Base-by-base conservation (phyloP, 1,140 invertebrate genomes). In the Cryptotermes secundus region DNA sequence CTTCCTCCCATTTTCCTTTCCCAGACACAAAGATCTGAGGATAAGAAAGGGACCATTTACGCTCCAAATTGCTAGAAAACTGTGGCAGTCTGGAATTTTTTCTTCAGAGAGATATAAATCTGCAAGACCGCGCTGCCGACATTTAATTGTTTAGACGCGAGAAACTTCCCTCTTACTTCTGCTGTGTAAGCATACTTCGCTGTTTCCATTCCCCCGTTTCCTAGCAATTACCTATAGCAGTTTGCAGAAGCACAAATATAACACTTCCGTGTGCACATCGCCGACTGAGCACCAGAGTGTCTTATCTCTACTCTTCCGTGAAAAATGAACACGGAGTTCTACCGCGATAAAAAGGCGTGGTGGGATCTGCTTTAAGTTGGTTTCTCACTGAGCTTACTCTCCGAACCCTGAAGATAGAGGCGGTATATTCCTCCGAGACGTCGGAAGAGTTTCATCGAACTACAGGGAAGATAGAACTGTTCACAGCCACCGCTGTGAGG, bases 21-120 rank as follows among this genome's bases (percentile, higher is more conserved):
- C 4, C 22, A 45, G 19, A 42, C n/a, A 45, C 42, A 38, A 31
- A 49, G 45, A 82, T 82, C 6, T 72, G n/a, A 6, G 59, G 59
- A 34, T 42, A 26, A n/a, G n/a, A 82, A 19, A 31, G 26, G 38
- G 81, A 49, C 26, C n/a, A 31, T 31, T 72, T 72, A 31, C 26
- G 59, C 59, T 26, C n/a, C 59, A 72, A 72, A 72, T 72, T 72
- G 59, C 59, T n/a, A 31, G 59, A 72, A 72, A 72, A 72, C 26
- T 72, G 59, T 72, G 59, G 10, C n/a, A 26, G 4, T n/a, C 26
- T 72, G 59, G 59, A 72, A 72, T 72, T 31, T 72, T 6, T 72
- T 72, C n/a, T 31, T 72, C 16, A 72, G 7, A 72, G 59, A 72
- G 19, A 72, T 1, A 72, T 72, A 72, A 72, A 72, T 72, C 59